Evolutionary conservation across 2,113 vertebrate genomes (phyloP).

Genomic region (Prionailurus viverrinus): DNA sequence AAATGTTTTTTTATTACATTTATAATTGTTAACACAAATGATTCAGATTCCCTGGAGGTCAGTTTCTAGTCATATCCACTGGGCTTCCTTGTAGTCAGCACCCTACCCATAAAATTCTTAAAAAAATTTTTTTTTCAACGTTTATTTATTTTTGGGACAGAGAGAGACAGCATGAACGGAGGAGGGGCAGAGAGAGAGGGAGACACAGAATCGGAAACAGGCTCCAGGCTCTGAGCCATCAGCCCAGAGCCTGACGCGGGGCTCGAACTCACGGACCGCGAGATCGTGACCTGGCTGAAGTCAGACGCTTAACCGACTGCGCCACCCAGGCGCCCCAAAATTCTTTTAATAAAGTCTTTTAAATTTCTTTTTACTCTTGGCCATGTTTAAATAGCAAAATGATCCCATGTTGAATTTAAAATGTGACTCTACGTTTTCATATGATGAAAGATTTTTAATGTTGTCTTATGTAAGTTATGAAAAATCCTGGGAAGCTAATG

Average conservation of each 20-base stretch:
- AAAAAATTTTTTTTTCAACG: no score
- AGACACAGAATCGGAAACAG: no score
- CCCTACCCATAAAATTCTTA: neutral
- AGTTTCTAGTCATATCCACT: neutral
- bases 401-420: constrained; percentile 17
- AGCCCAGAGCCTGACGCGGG: no score
- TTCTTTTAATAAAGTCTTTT: neutral
- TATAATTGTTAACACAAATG: neutral
- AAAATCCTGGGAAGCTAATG: neutral
- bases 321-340: no score
- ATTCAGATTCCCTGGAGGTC: neutral
- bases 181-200: no score
- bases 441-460: neutral
- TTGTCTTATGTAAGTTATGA: neutral
- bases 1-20: neutral
- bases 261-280: no score
- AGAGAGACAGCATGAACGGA: no score
- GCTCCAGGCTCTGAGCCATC: no score
- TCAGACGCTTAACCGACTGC: no score
- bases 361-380: neutral
- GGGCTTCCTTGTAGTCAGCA: neutral
- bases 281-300: no score
- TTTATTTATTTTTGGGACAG: no score
- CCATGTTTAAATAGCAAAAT: neutral
- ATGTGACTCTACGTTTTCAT: neutral